phyloP scores from a whole-genome alignment of 2,113 vertebrate species.

The Heteronetta atricapilla region DNA sequence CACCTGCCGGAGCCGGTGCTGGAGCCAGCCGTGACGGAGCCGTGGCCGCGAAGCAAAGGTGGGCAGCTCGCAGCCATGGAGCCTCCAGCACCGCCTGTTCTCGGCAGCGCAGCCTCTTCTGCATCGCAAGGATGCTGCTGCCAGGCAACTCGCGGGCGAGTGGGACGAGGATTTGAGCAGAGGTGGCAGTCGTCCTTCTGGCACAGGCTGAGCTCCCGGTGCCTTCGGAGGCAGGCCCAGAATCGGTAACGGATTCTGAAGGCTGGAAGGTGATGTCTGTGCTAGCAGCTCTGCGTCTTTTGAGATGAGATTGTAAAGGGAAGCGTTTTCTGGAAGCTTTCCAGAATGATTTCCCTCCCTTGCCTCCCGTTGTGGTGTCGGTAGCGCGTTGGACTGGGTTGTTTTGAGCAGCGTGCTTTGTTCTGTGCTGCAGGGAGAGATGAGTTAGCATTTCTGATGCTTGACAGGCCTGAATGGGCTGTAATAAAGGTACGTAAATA shows the following conservation, averaged over 20 bases:
- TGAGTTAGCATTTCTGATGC: background rate
- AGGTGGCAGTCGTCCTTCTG: constrained; percentile 18
- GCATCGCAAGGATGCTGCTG: constrained; percentile 49
- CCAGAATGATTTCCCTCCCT: background rate
- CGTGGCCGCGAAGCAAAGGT: background rate
- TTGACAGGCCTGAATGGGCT: background rate
- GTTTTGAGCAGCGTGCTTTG: background rate
- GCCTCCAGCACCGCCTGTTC: background rate
- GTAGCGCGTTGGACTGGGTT: background rate
- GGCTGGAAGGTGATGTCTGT: background rate
- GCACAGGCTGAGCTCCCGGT: background rate
- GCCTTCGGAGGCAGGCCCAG: background rate
- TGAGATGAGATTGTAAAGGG: background rate
- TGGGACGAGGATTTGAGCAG: constrained; percentile 34
- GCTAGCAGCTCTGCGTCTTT: background rate
- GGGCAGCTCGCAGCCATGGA: background rate
- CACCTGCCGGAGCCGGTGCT: background rate
- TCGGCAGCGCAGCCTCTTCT: constrained; percentile 3
- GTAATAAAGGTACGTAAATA: background rate
- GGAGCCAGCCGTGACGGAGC: background rate
- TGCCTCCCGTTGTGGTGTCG: background rate
- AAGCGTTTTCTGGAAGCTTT: background rate
- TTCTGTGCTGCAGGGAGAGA: background rate
- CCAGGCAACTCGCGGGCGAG: constrained; percentile 50
- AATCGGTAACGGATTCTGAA: background rate